phyloP scores from a whole-genome alignment of 2,888 invertebrate genomes.

The Frankliniella fusca region DNA sequence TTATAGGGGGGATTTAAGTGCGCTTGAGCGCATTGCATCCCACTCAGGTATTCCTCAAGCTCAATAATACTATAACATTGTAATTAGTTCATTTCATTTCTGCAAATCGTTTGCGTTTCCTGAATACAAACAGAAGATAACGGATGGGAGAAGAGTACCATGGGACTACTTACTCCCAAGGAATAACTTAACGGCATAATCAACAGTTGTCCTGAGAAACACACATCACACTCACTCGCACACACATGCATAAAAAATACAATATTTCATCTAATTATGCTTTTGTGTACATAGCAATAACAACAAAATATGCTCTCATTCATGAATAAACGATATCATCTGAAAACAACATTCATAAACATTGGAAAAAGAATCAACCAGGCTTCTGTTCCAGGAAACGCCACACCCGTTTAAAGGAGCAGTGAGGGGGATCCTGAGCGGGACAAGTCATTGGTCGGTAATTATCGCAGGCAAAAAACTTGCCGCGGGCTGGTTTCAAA shows the following conservation, averaged over 20 bases:
- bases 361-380: constrained; percentile 23
- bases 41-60: constrained; percentile 4
- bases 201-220: constrained; percentile 17
- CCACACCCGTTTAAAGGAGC: constrained; percentile 17
- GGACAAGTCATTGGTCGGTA: constrained; percentile 12
- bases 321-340: constrained; percentile 23
- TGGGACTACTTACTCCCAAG: neutral
- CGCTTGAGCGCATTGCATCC: constrained; percentile 7
- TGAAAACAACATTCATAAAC: constrained; percentile 26
- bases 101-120: neutral
- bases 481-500: constrained; percentile 8
- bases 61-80: constrained; percentile 5
- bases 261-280: constrained; percentile 24
- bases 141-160: neutral
- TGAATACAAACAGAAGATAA: constrained; percentile 1
- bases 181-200: constrained; percentile 23
- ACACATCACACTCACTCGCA: constrained; percentile 22
- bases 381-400: constrained; percentile 20
- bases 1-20: constrained; percentile 7
- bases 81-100: neutral
- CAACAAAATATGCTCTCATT: constrained; percentile 25
- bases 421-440: neutral
- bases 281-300: constrained; percentile 20
- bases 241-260: constrained; percentile 24
- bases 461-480: neutral